Base-by-base conservation (phyloP, 2,888 invertebrate genomes). In the Agonopterix alstromeriana region DNA sequence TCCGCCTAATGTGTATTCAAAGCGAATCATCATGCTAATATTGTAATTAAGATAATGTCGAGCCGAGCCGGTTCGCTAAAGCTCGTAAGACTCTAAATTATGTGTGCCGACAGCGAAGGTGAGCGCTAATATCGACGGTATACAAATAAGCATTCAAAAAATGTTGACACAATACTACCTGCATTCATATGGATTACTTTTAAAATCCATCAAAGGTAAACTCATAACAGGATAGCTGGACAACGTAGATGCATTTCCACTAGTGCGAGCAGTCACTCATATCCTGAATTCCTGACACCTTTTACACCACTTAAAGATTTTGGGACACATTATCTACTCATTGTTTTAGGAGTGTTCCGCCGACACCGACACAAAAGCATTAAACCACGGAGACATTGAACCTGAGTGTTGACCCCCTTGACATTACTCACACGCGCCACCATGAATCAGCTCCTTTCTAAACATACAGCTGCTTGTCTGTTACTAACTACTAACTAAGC, bases 11-110 rank as follows among this genome's bases (percentile, higher is more conserved):
- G 66, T 61, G 65, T 71, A 73, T 74, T 70, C 70, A 67, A 67
- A 66, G 63, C 68, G 61, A 66, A 78, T 73, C 69, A 72, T 74
- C 70, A 79, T 76, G 73, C 70, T 77, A 80, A 82, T 82, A 70
- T 71, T 65, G 65, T 73, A 67, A 82, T 82, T 77, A 74, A 74
- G 73, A 79, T 80, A 69, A 70, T 73, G 65, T 65, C 65, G 54
- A 65, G 69, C 74, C 67, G 71, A 76, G 77, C 77, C 61, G 56
- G 56, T 55, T 57, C 47, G 43, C 38, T 45, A 46, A 47, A 46
- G 36, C 46, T 44, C 46, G 51, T 46, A 35, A 44, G 45, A 36
- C 49, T 44, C 51, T 53, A 51, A 52, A 51, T 52, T 49, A 54
- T 53, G 45, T 46, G 43, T 45, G 44, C 43, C 27, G 42, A 38